phyloP scores from a whole-genome alignment of 1,140 invertebrate genomes.

The Leptinotarsa texana region DNA sequence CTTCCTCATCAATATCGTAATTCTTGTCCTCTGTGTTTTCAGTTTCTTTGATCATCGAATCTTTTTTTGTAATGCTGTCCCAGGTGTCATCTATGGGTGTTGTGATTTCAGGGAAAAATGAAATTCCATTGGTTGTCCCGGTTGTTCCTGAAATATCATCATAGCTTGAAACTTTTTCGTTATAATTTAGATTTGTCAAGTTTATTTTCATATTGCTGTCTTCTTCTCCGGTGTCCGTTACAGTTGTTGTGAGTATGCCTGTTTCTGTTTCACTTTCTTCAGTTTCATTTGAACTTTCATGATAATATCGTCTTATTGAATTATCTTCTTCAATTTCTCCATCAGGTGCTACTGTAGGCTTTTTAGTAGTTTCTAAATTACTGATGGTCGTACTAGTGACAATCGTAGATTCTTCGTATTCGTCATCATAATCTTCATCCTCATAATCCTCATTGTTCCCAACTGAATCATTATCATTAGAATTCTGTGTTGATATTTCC shows the following conservation, averaged over 20 bases:
- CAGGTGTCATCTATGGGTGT: neutral
- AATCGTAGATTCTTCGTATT: conserved; percentile 18
- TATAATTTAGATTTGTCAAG: conserved; percentile 13
- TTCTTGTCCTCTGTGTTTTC: conserved; percentile 7
- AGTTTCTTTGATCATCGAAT: neutral
- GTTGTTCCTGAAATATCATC: too few relatives aligned
- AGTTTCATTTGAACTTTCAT: neutral
- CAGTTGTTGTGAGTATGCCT: neutral
- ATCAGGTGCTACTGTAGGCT: neutral
- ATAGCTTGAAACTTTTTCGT: neutral
- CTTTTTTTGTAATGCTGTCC: conserved; percentile 9
- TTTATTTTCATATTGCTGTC: neutral
- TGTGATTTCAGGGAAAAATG: neutral
- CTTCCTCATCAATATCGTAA: neutral
- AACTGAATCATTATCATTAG: conserved; percentile 3
- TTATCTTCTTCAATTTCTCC: neutral
- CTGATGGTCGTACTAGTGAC: neutral
- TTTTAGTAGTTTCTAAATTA: neutral
- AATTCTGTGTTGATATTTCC: neutral
- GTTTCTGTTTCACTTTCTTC: neutral
- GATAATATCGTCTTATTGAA: neutral
- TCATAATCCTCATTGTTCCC: conserved; percentile 30
- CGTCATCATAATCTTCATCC: conserved; percentile 31
- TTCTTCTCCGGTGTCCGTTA: neutral
- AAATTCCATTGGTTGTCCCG: neutral